Base-by-base conservation (phyloP, 2,888 invertebrate genomes). In the Andrena chrysosceles region DNA sequence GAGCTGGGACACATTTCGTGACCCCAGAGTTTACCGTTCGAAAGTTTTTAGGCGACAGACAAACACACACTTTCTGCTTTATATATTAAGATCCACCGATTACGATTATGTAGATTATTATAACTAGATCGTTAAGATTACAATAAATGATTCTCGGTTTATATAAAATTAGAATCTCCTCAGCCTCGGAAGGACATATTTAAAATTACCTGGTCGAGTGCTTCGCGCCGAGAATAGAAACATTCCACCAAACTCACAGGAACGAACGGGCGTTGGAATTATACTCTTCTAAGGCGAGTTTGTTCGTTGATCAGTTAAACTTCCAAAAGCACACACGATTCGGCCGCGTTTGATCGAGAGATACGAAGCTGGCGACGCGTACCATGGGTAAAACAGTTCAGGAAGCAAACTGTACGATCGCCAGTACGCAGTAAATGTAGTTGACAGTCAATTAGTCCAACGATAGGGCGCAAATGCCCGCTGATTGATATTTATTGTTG, bases 401-500 rank as follows among this genome's bases (percentile, higher is more conserved):
- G 63, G 62, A 67, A 83, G 77, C 74, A 67, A 76, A 85, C 23
- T 74, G 31, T 68, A 49, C 29, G 29, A 66, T 70, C 48, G 63
- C 49, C 42, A 42, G 64, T 67, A 67, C 66, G 64, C 33, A 59
- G 31, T 71, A 60, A 76, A 48, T 62, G 62, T 31, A 64, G 73
- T 71, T 77, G 81, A 81, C 63, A 60, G 60, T 82, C 75, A 80
- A 86, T 84, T 75, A 75, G 59, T 64, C 54, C 52, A 63, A 8
- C 23, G 56, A 31, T 74, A 75, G 83, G 78, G 83, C 66, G 59
- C 60, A 76, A 85, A 80, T 72, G 85, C 62, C 29, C 31, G 71
- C 60, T 79, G 69, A 85, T 76, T 85, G 74, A 86, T 70, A 77
- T 79, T 86, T 83, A 83, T 67, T 63, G 16, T 75, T 59, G 52